Conservation (phyloP, 2,113 vertebrate genomes). For the Sylvietta virens region DNA sequence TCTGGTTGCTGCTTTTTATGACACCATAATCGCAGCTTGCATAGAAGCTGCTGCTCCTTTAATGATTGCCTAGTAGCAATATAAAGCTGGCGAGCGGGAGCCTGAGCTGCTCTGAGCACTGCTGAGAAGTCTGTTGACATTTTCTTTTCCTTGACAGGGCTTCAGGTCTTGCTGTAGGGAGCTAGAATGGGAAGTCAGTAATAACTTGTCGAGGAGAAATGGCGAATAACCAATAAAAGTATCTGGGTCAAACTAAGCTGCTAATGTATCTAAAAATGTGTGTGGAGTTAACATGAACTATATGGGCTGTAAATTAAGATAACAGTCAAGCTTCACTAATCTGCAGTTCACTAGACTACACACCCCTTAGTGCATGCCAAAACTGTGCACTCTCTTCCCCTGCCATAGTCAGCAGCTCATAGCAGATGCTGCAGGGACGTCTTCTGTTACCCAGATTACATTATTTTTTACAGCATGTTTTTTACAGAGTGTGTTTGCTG, state of each 20-base stretch:
- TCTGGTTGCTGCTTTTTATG: background rate
- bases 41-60: background rate
- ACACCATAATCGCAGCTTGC: background rate
- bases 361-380: background rate
- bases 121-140: constrained; percentile 26
- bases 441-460: background rate
- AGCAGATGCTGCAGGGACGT: constrained; percentile 9
- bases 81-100: background rate
- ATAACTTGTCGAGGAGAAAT: constrained; percentile 54
- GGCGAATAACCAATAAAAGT: background rate
- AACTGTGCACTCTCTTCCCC: background rate
- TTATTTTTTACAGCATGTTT: background rate
- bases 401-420: background rate
- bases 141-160: constrained; percentile 41
- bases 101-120: background rate
- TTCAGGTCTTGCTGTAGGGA: constrained; percentile 53
- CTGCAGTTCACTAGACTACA: background rate
- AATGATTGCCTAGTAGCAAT: background rate
- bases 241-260: constrained; percentile 21
- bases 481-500: background rate
- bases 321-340: constrained; percentile 15
- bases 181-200: constrained; percentile 36
- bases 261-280: constrained; percentile 43
- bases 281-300: background rate
- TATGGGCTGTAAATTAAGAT: constrained; percentile 41